Percentiles rank a stretch among this genome's conserved stretches.
Conservation (phyloP, 2,113 vertebrate species). For the Sinocyclocheilus anophthalmus region DNA sequence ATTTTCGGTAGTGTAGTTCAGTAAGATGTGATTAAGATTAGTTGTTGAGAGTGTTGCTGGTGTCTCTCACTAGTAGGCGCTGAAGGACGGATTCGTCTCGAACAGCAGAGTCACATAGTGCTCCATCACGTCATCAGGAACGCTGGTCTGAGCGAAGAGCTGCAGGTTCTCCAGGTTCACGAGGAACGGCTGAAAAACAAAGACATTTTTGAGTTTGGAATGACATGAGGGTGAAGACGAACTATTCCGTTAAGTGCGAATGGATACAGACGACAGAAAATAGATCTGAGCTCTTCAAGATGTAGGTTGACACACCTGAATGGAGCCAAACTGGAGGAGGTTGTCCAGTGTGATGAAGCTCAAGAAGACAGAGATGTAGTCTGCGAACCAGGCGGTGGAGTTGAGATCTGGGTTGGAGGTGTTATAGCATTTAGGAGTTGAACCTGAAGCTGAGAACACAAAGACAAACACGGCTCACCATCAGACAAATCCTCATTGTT, state of each 20-base stretch:
- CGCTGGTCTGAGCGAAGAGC: slow-evolving; percentile 55
- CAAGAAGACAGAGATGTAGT: slow-evolving; percentile 72
- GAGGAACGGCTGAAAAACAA: slow-evolving; percentile 70
- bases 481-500: not conserved
- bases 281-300: not conserved
- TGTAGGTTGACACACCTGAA: slow-evolving; percentile 52
- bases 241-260: not conserved
- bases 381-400: slow-evolving; percentile 77
- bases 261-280: not conserved
- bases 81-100: slow-evolving; percentile 66
- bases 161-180: slow-evolving; percentile 68
- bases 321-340: slow-evolving; percentile 64
- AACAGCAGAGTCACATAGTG: slow-evolving; percentile 70
- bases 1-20: not conserved
- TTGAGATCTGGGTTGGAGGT: slow-evolving; percentile 63
- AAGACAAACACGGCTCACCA: not conserved
- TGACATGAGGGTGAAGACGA: not conserved
- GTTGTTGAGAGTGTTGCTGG: not conserved
- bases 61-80: slow-evolving; percentile 68
- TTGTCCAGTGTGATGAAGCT: slow-evolving; percentile 66
- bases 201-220: not conserved
- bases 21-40: not conserved
- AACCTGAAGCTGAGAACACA: slow-evolving; percentile 45
- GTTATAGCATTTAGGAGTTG: slow-evolving; percentile 69
- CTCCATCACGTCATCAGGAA: slow-evolving; percentile 60